A percentile compares a stretch with the other conserved stretches of the same genome.
phyloP scores from a whole-genome alignment of 2,797 vertebrate species.

The Sphenopsis melanotis region DNA sequence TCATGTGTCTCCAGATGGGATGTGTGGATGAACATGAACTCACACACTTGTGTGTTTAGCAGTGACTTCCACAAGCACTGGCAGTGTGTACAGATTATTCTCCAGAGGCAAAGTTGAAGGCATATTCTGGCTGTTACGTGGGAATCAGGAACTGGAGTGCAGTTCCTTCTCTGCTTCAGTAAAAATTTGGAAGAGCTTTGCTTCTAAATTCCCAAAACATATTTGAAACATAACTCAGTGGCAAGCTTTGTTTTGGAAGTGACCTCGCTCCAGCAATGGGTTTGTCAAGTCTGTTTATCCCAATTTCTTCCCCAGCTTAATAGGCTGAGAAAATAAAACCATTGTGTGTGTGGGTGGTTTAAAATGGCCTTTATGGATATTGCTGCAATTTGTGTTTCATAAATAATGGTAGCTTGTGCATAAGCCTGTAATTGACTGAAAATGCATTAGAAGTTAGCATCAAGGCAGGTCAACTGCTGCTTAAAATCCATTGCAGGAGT shows the following conservation, averaged over 20 bases:
- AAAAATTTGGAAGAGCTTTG: conserved; percentile 31
- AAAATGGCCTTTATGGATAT: conserved; percentile 18
- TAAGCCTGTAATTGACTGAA: conserved; percentile 22
- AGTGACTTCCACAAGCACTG: fast-evolving
- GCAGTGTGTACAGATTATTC: background rate
- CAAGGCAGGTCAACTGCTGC: background rate
- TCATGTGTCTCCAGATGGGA: background rate
- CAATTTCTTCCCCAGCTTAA: background rate
- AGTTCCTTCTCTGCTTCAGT: background rate
- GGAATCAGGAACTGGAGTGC: background rate
- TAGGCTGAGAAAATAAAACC: conserved; percentile 47
- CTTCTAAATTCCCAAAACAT: conserved; percentile 40
- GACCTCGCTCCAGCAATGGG: background rate
- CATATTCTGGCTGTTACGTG: background rate
- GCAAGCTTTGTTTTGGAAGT: conserved; percentile 60
- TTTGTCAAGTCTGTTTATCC: conserved; percentile 52
- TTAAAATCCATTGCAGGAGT: background rate
- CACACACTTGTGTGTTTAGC: fast-evolving
- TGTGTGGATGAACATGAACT: background rate
- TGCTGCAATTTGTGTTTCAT: background rate
- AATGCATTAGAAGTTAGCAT: background rate
- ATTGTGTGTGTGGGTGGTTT: conserved; percentile 10
- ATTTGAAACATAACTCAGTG: conserved; percentile 52
- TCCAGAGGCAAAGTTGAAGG: background rate
- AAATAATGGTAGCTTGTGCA: background rate